Evolutionary conservation across 2,888 invertebrate genomes (phyloP).

Genomic region (Sepioteuthis lessoniana): DNA sequence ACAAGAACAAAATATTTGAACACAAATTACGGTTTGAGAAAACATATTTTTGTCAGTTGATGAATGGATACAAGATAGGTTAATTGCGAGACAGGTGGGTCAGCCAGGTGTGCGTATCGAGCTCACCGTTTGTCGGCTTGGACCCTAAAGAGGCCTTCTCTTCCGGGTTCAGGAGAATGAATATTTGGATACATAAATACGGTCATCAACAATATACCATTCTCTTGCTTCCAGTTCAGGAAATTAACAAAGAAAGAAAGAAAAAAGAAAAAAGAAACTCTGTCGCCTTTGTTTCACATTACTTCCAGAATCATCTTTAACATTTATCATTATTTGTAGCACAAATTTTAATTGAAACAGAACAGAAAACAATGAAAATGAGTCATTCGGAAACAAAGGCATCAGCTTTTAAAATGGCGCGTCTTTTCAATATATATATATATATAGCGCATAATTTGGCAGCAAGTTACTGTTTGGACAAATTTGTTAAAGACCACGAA

Average conservation of each 20-base stretch:
- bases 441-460: no score
- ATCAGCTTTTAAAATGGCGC: no score
- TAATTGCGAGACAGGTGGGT: background rate
- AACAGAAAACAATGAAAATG: no score
- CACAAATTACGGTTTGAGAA: background rate
- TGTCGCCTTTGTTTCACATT: no score
- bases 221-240: background rate
- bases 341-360: no score
- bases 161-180: background rate
- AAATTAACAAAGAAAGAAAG: background rate
- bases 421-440: no score
- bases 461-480: no score
- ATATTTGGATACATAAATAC: background rate
- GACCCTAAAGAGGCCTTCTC: background rate
- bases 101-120: background rate
- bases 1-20: background rate
- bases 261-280: background rate
- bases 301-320: no score
- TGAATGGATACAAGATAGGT: background rate
- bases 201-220: background rate
- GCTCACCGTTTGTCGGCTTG: background rate
- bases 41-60: constrained; percentile 5
- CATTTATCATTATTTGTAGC: no score
- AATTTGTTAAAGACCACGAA: no score
- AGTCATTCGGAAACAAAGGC: no score